These are phyloP conservation scores for Smittia aterrima DNA, from an alignment of 2,888 invertebrate genomes.

Conservation along the genomic window DNA sequence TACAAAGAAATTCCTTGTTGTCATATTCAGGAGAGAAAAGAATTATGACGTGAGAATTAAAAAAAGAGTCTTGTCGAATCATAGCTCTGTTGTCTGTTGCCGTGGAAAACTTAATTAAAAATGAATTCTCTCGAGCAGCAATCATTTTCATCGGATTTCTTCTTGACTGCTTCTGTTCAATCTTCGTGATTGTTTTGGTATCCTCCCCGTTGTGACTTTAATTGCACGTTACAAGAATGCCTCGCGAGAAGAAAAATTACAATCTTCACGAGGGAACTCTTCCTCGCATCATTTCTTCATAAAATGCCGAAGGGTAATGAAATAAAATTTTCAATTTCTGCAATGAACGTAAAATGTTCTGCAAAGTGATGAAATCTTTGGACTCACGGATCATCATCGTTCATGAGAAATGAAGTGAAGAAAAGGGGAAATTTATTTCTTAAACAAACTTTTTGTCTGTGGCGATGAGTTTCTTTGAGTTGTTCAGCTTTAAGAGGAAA, in stretches of 20 bases:
- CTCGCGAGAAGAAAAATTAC: background rate
- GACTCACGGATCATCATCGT: background rate
- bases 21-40: too few relatives aligned
- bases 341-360: background rate
- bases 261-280: background rate
- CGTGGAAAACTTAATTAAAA: conserved; percentile 1
- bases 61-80: too few relatives aligned
- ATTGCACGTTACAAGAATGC: background rate
- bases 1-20: too few relatives aligned
- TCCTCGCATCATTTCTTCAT: background rate
- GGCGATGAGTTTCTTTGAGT: too few relatives aligned
- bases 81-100: too few relatives aligned
- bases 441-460: too few relatives aligned
- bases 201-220: background rate
- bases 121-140: background rate
- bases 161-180: too few relatives aligned
- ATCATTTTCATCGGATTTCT: background rate
- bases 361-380: background rate
- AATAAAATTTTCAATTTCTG: conserved; percentile 8
- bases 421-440: background rate
- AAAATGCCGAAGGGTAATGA: background rate
- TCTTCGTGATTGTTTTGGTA: too few relatives aligned
- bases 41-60: too few relatives aligned
- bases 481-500: too few relatives aligned
- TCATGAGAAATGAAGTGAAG: background rate